phyloP scores from a whole-genome alignment of 2,888 invertebrate genomes.

The Archaeoteleia sp. region DNA sequence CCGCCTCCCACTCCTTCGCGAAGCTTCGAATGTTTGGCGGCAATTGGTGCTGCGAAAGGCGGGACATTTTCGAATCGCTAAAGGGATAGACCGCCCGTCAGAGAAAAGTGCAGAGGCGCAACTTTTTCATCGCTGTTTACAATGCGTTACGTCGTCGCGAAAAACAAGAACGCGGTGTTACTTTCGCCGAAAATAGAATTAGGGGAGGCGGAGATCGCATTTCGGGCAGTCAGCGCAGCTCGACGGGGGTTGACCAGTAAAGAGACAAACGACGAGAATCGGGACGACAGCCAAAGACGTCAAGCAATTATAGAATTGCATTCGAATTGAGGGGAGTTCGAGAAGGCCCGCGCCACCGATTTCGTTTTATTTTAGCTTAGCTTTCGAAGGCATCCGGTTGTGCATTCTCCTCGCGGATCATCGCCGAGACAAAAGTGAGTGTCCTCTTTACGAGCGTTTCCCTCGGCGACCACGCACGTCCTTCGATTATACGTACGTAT shows the following conservation, averaged over 20 bases:
- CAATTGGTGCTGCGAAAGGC: not conserved
- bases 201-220: constrained; percentile 73
- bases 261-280: constrained; percentile 62
- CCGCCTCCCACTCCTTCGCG: no score
- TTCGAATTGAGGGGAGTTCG: constrained; percentile 68
- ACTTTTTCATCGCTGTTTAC: constrained; percentile 8
- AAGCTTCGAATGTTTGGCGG: no score
- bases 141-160: constrained; percentile 19
- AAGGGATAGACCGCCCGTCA: not conserved
- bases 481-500: constrained; percentile 43
- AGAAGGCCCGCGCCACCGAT: constrained; percentile 63
- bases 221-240: constrained; percentile 65
- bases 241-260: constrained; percentile 64
- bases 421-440: constrained; percentile 62
- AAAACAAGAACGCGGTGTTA: constrained; percentile 67
- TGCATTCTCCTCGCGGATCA: constrained; percentile 66
- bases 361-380: constrained; percentile 74
- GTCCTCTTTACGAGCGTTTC: constrained; percentile 40
- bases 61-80: constrained; percentile 1
- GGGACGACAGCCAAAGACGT: constrained; percentile 72
- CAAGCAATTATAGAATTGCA: constrained; percentile 74
- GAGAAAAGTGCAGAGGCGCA: constrained; percentile 12
- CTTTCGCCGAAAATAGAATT: constrained; percentile 71
- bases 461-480: constrained; percentile 25
- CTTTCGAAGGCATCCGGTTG: constrained; percentile 73